Conservation (phyloP, 2,797 vertebrate genomes). For the Varecia variegata region DNA sequence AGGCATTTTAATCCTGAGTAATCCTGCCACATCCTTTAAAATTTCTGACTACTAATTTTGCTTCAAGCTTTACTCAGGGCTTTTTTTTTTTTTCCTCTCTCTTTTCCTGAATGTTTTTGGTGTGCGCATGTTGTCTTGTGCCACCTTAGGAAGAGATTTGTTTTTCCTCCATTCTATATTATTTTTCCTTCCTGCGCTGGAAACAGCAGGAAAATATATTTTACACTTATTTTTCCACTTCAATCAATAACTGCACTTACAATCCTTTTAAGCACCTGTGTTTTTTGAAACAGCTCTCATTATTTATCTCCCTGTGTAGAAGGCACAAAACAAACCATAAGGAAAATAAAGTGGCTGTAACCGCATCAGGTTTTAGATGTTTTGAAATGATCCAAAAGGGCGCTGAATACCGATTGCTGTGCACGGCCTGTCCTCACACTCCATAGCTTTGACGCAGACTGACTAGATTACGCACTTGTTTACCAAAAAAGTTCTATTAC, state of each 20-base stretch:
- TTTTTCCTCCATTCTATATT: neutral
- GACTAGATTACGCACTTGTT: neutral
- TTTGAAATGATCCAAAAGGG: neutral
- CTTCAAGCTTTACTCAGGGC: neutral
- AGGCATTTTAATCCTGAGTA: neutral
- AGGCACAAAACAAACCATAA: neutral
- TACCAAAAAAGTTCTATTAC: neutral
- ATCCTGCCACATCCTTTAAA: neutral
- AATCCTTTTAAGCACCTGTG: constrained; percentile 8
- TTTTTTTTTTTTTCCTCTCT: neutral
- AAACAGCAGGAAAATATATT: neutral
- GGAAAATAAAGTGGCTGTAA: neutral
- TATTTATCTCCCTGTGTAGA: constrained; percentile 14
- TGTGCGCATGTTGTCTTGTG: neutral
- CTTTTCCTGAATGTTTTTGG: neutral
- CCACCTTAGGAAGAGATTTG: neutral
- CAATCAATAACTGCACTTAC: constrained; percentile 36
- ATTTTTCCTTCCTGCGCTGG: neutral
- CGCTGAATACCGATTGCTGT: neutral
- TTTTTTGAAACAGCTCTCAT: constrained; percentile 36
- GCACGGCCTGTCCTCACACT: neutral
- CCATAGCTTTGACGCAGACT: neutral
- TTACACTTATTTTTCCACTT: constrained; percentile 2
- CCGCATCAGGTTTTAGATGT: neutral
- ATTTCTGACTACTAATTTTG: neutral